A percentile compares a stretch with the other conserved stretches of the same genome.
These are phyloP conservation scores for Cryptoblepharus egeriae DNA, from an alignment of 2,797 vertebrate genomes.

Conservation along the genomic window DNA sequence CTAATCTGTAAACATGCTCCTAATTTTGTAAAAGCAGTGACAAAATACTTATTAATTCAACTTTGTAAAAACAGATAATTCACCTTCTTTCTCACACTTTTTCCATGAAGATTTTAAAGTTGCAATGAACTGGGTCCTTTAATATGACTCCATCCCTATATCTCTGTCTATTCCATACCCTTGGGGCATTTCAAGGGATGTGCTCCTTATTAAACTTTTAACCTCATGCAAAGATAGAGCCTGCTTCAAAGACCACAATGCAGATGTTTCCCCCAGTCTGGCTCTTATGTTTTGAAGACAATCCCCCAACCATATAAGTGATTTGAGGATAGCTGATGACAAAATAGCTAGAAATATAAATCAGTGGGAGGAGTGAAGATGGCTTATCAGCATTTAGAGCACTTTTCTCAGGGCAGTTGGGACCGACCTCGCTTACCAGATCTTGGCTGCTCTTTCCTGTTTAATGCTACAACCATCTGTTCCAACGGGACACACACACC, in stretches of 20 bases:
- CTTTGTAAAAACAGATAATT: no score
- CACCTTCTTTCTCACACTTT: no score
- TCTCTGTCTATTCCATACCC: not conserved
- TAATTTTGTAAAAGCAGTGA: no score
- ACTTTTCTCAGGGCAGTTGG: not conserved
- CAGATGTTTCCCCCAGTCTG: not conserved
- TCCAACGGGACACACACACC: conserved; percentile 83
- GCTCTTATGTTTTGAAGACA: not conserved
- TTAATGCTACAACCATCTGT: conserved; percentile 79
- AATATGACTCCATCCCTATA: no score
- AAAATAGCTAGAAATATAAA: not conserved
- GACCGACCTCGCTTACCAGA: conserved; percentile 65
- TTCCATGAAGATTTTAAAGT: no score
- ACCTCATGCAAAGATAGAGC: no score
- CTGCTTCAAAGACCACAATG: not conserved
- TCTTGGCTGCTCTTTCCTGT: conserved; percentile 51
- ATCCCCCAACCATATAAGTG: not conserved
- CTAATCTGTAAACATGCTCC: no score
- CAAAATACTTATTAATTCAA: no score
- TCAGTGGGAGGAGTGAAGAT: not conserved
- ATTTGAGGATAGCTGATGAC: not conserved
- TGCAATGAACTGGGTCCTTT: no score
- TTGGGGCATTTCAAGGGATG: no score
- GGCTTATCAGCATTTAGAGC: conserved; percentile 2
- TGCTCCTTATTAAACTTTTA: no score